Evolutionary conservation across 2,113 vertebrate genomes (phyloP).

Genomic region (Hippocampus zosterae): DNA sequence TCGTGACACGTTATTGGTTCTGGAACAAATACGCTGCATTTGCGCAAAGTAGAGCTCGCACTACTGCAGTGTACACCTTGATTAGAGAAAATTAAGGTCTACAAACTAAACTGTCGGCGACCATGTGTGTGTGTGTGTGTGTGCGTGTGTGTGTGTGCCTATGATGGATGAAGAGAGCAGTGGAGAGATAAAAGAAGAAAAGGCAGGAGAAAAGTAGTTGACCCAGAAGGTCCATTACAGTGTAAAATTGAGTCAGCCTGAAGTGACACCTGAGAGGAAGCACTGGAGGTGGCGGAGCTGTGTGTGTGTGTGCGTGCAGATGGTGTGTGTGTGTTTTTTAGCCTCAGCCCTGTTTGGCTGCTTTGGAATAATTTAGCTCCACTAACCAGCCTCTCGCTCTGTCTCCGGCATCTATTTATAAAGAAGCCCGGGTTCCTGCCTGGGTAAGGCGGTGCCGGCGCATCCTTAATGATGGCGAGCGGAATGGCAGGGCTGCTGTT

Average conservation of each 20-base stretch:
- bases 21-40: background rate
- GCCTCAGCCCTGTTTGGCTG: constrained; percentile 61
- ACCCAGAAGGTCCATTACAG: constrained; percentile 74
- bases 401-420: constrained; percentile 69
- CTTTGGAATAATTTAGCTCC: constrained; percentile 76
- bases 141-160: constrained; percentile 38
- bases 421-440: constrained; percentile 36
- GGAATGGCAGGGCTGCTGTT: constrained; percentile 69
- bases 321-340: constrained; percentile 19
- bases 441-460: constrained; percentile 31
- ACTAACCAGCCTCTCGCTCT: constrained; percentile 53
- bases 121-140: constrained; percentile 34
- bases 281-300: constrained; percentile 16
- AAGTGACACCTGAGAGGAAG: constrained; percentile 68
- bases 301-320: constrained; percentile 20
- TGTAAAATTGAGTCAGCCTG: constrained; percentile 73
- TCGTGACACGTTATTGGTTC: background rate
- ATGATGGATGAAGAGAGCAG: constrained; percentile 57
- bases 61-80: constrained; percentile 33
- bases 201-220: constrained; percentile 54
- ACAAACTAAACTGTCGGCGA: constrained; percentile 51
- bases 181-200: constrained; percentile 49
- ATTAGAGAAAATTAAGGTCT: constrained; percentile 66
- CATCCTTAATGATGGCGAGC: constrained; percentile 63
- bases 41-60: constrained; percentile 22